Base-by-base conservation (phyloP, 2,113 vertebrate species). In the Gorsachius goisagi region DNA sequence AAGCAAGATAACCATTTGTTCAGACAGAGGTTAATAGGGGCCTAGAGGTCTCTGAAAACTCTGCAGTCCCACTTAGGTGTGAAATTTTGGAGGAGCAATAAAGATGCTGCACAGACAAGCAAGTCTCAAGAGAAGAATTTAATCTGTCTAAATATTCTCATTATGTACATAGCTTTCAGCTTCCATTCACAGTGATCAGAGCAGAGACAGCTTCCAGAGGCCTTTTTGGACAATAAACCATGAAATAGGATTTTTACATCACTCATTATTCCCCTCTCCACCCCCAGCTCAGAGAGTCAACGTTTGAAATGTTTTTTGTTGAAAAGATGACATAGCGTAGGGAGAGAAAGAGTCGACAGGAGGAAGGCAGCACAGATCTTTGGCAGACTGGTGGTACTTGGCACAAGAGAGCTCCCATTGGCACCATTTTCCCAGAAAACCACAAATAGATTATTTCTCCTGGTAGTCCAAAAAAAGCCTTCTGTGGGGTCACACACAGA, bases 11-110 rank as follows among this genome's bases (percentile, higher is more conserved):
- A 76, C 88, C 62, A 85, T 95, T 97, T 97, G 78, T 90, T 86
- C 60, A 87, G 32, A 88, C 41, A 91, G 94, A 97, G 94, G 95
- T 97, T 97, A 97, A 97, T 87, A 78, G 92, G 93, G 94, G 96
- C 93, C 91, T 13, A 60, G 60, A 3, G 39, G 72, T 90, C 27
- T 78, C 50, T 37, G 67, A 81, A 92, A 93, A 75, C 71, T 77
- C 77, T 53, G 83, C 72, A 83, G 80, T 64, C 45, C 68, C 47
- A 67, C 67, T 93, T 56, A 96, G 81, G 93, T 90, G 68, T 76
- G 95, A 90, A 64, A 85, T 93, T 88, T 6, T 74, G 71, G 35
- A 90, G 56, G 15, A 49, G 85, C 71, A 76, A 93, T 93, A 96
- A 85, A 67, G 87, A 87, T 72, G 89, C 92, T 44, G 79, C 47